phyloP scores from a whole-genome alignment of 1,140 invertebrate species.

The Brachionus paranguensis region DNA sequence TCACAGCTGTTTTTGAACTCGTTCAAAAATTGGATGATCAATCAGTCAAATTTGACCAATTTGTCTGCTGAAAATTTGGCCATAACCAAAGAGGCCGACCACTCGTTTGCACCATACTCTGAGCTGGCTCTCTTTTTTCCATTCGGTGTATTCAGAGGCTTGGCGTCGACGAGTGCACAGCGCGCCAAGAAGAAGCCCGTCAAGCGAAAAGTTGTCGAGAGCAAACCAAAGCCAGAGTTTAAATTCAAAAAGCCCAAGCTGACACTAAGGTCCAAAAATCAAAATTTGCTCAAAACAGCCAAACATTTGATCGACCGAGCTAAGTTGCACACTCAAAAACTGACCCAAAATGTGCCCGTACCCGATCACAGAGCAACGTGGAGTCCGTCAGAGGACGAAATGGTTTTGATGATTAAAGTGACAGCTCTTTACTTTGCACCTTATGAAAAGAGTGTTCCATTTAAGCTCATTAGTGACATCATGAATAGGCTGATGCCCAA shows the following conservation, averaged over 20 bases:
- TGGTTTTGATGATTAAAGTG: conserved; percentile 20
- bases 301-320: conserved; percentile 20
- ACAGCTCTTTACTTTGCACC: conserved; percentile 1
- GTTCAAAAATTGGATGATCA: conserved; percentile 33
- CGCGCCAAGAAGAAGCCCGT: neutral
- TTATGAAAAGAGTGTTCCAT: conserved; percentile 35
- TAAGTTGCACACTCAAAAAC: neutral
- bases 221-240: neutral
- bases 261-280: neutral
- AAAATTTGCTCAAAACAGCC: conserved; percentile 28
- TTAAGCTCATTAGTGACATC: neutral
- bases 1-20: conserved; percentile 32
- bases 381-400: conserved; percentile 1
- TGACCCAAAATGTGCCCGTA: neutral
- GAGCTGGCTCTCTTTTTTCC: conserved; percentile 21
- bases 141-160: neutral
- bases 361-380: conserved; percentile 8
- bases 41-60: neutral
- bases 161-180: neutral
- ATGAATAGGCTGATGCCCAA: conserved; percentile 9
- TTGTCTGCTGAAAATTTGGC: neutral
- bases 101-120: neutral
- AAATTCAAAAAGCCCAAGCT: neutral
- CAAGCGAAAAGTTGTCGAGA: neutral
- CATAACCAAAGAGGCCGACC: conserved; percentile 20